A percentile compares a stretch with the other conserved stretches of the same genome.
Conservation (phyloP, 2,113 vertebrate genomes). For the Haemorhous mexicanus region DNA sequence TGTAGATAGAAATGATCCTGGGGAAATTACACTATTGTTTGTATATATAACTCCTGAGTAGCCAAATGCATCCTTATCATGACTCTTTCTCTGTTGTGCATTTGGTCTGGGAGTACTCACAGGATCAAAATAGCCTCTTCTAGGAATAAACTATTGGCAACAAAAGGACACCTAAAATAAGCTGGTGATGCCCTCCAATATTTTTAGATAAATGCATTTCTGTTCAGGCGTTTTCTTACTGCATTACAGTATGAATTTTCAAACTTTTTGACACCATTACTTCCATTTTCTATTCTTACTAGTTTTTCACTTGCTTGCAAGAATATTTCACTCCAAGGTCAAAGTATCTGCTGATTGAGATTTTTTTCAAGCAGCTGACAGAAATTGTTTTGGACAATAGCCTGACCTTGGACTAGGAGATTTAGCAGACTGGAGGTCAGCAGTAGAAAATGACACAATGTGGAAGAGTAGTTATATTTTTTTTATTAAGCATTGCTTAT, state of each 20-base stretch:
- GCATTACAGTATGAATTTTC: neutral
- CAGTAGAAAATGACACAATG: neutral
- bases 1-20: neutral
- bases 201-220: constrained; percentile 46
- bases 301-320: neutral
- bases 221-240: neutral
- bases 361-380: constrained; percentile 6
- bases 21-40: neutral
- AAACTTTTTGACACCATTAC: neutral
- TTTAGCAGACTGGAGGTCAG: neutral
- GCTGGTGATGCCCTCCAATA: neutral
- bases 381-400: neutral
- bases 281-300: neutral
- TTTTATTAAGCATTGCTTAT: neutral
- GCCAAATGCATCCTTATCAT: neutral
- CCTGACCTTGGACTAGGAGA: constrained; percentile 9
- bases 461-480: neutral
- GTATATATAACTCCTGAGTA: neutral
- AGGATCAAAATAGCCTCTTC: constrained; percentile 52
- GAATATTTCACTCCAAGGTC: constrained; percentile 5
- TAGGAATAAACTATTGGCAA: constrained; percentile 29
- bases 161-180: constrained; percentile 49
- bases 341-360: neutral
- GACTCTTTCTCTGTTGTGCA: neutral
- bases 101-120: constrained; percentile 8